phyloP scores from a whole-genome alignment of 2,888 invertebrate species.

The Sphaerophoria taeniata region DNA sequence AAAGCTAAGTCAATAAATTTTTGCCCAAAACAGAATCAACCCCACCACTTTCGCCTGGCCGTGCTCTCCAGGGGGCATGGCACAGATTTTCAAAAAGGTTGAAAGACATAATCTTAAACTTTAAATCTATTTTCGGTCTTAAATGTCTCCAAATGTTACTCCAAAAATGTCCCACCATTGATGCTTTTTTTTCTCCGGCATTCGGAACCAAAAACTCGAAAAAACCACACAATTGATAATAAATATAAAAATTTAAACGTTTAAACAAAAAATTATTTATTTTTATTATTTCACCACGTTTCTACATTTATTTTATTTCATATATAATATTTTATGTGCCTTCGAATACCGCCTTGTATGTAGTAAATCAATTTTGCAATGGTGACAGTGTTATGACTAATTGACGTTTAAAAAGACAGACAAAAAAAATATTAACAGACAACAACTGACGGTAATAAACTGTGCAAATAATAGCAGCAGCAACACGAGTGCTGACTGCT shows the following conservation, averaged over 20 bases:
- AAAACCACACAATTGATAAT: slow-evolving; percentile 17
- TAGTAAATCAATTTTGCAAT: slow-evolving; percentile 65
- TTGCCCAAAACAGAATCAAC: slow-evolving; percentile 12
- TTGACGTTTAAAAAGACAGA: slow-evolving; percentile 51
- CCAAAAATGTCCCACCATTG: slow-evolving; percentile 34
- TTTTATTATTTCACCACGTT: slow-evolving; percentile 51
- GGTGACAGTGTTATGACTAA: slow-evolving; percentile 66
- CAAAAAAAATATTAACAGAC: slow-evolving; percentile 4
- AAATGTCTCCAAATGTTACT: slow-evolving; percentile 32
- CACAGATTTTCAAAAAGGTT: not conserved
- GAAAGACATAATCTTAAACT: slow-evolving; percentile 24
- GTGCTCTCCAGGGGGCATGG: slow-evolving; percentile 31
- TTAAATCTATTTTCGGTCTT: slow-evolving; percentile 3
- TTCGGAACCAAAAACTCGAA: not conserved
- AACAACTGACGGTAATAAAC: slow-evolving; percentile 52
- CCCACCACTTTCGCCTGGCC: slow-evolving; percentile 30
- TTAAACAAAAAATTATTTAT: slow-evolving; percentile 34
- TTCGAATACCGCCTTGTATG: not conserved
- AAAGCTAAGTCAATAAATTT: slow-evolving; percentile 46
- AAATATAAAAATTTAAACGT: slow-evolving; percentile 31
- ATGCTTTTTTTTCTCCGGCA: not conserved
- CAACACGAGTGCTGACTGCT: not conserved
- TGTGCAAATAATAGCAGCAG: slow-evolving; percentile 55
- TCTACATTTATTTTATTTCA: not conserved
- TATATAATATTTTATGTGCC: not conserved